Evolutionary conservation across 2,888 invertebrate species (phyloP).

Genomic region (Tupiocoris notatus): DNA sequence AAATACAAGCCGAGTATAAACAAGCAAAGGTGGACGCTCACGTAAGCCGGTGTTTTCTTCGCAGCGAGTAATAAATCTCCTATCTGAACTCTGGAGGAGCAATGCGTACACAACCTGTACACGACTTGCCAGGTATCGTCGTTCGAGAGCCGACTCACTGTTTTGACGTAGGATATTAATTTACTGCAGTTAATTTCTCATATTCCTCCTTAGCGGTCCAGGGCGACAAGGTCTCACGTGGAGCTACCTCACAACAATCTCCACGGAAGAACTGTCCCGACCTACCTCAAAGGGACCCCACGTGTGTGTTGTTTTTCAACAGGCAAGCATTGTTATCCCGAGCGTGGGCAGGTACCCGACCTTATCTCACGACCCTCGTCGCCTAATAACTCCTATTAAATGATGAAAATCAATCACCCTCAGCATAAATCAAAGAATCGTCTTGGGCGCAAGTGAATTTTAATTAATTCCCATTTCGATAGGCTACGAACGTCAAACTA

Average conservation of each 20-base stretch:
- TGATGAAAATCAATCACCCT: neutral
- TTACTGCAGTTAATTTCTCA: conserved; percentile 12
- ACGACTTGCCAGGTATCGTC: neutral
- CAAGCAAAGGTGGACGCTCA: no score
- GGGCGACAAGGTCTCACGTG: conserved; percentile 6
- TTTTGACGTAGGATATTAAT: conserved; percentile 24
- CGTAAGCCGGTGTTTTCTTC: neutral
- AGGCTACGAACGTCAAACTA: no score
- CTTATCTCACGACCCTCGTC: neutral
- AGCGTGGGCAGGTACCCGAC: neutral
- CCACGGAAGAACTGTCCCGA: neutral
- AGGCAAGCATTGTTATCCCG: neutral
- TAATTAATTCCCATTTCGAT: neutral
- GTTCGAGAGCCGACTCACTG: conserved; percentile 3
- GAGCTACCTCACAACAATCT: neutral
- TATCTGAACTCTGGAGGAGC: neutral
- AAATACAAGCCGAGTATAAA: no score
- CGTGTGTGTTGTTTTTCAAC: neutral
- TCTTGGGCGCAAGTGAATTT: neutral
- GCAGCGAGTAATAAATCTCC: neutral
- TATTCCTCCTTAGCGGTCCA: neutral
- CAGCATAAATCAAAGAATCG: neutral
- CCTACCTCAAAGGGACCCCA: conserved; percentile 20
- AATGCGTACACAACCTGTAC: neutral
- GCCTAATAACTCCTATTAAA: neutral